A percentile compares a stretch with the other conserved stretches of the same genome.
These are phyloP conservation scores for Enteromius trimaculatus DNA, from an alignment of 2,797 vertebrate genomes.

Conservation along the genomic window DNA sequence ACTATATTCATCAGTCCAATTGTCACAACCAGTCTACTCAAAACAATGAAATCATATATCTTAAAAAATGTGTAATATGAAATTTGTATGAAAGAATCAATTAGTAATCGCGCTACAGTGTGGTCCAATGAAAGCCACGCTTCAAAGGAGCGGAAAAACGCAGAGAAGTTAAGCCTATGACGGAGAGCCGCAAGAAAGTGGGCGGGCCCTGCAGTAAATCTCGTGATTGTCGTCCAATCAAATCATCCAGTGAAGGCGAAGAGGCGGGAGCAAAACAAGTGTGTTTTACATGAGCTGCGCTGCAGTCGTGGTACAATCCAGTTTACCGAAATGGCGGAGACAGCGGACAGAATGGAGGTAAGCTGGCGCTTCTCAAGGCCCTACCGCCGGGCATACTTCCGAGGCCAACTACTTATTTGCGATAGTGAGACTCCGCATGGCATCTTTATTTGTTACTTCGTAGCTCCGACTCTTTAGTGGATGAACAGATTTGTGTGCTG, in stretches of 20 bases:
- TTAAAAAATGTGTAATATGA: neutral
- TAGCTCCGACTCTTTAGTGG: neutral
- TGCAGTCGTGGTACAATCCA: conserved; percentile 22
- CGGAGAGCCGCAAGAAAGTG: neutral
- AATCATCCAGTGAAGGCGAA: neutral
- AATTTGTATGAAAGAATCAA: neutral
- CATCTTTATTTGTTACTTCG: neutral
- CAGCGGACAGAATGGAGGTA: conserved; percentile 84
- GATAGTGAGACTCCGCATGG: neutral
- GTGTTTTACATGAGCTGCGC: conserved; percentile 56
- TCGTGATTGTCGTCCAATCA: conserved; percentile 34
- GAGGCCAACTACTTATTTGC: rapidly evolving
- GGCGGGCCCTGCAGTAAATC: neutral
- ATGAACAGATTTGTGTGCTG: neutral
- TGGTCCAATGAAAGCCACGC: neutral
- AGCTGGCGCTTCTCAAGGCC: conserved; percentile 37
- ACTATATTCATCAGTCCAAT: neutral
- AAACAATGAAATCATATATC: neutral
- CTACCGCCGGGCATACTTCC: rapidly evolving
- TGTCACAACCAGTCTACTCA: neutral
- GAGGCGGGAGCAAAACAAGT: conserved; percentile 48
- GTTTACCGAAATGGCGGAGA: conserved; percentile 84
- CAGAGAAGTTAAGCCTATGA: conserved; percentile 30
- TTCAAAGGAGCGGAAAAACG: conserved; percentile 24
- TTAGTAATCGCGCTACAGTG: neutral